Evolutionary conservation across 2,797 vertebrate species (phyloP), one percentile per base, ranked within the genome.

Genomic region (Rousettus madagascariensis): DNA sequence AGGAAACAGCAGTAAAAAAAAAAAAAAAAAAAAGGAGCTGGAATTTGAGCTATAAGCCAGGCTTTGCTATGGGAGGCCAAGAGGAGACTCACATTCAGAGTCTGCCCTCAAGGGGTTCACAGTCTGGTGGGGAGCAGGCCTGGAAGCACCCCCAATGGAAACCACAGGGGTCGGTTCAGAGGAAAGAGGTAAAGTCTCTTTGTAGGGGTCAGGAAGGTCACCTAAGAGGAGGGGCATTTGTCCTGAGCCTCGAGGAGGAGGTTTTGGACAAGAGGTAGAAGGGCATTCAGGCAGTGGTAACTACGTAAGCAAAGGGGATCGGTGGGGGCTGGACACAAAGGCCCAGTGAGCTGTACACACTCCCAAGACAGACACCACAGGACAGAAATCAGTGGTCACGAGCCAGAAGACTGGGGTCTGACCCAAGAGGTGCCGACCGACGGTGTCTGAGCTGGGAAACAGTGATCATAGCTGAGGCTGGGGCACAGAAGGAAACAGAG

Each of bases 261-360:
- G 3, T 24, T 90, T 30, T 24, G 55, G 68, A 43, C 2, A 8
- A 72, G 36, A 59, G 24, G 24, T 43, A 49, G 49, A 20, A 74
- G 2, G 69, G 22, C 86, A 15, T 26, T 53, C 43, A 10, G 20
- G 63, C 0, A 0, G 36, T 19, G 51, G 28, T 26, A 41, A 36
- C 51, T 6, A 4, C 43, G 43, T 46, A 28, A 57, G 63, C 49
- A 49, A 38, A n/a, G 51, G 1, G 4, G 20, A 4, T 0, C 0
- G 1, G 3, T 19, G 1, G 1, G 8, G 6, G 7, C 8, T 15
- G 11, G 43, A 26, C 36, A 24, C 49, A 57, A n/a, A 82, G 38
- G 19, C 28, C 46, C 13, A 0, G 68, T 5, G 55, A 41, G 11
- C 65, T 51, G 33, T 2, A 2, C 2, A 1, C 1, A 0, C 26